Evolutionary conservation across 2,888 invertebrate species (phyloP), one percentile per base, ranked within the genome.

Genomic region (Scaptomyza reducta): DNA sequence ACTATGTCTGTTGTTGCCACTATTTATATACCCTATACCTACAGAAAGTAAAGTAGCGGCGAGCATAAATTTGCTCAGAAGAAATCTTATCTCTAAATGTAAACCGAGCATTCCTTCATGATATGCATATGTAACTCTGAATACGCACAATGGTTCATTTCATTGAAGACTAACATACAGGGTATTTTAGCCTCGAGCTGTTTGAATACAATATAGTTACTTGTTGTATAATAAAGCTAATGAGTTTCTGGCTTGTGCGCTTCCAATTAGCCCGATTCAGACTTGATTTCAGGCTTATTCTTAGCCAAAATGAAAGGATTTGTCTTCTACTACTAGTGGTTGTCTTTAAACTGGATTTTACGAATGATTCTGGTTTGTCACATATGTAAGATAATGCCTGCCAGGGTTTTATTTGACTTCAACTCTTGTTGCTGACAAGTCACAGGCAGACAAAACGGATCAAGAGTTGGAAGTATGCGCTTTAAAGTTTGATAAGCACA

Each of bases 231-330:
- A 71, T 70, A 67, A 69, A 70, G 81, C 82, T 87, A 87, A 84
- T 78, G 85, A 84, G 85, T 73, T 81, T 84, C 62, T 76, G 73
- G 58, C 87, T 69, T 83, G 83, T 74, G 71, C 70, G 70, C 60
- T 50, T 42, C 45, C 59, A 75, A 49, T 72, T 71, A 27, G 47
- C 46, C 40, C 18, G 56, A 45, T 50, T 65, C 60, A 50, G 63
- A 33, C 57, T 42, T 44, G 55, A 49, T 65, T 49, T 42, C 14
- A 27, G 50, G 35, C 67, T 54, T 51, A 73, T 65, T 67, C 50
- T 29, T 9, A 10, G 41, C 35, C 14, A 35, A 46, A 7, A 38
- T 13, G n/a, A 42, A 62, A 29, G 31, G 40, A 67, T 66, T 63
- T 63, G 29, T 47, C 44, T 51, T 10, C 14, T 46, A 41, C 44